Percentiles rank a stretch among this genome's conserved stretches.
Evolutionary conservation across 1,140 invertebrate species (phyloP).

Genomic region (Aphidius gifuensis): DNA sequence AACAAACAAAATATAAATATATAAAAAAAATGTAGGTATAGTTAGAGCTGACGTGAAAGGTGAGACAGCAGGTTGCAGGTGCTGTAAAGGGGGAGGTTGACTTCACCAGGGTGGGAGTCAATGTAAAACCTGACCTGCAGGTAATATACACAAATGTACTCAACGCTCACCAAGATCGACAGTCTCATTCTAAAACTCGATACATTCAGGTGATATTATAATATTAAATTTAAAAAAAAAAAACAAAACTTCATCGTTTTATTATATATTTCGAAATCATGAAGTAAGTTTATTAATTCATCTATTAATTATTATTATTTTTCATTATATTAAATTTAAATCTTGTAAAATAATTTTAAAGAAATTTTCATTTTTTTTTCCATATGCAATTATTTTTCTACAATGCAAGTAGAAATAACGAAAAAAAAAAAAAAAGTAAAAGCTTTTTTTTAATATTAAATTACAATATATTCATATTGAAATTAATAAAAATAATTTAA

Average conservation of each 20-base stretch:
- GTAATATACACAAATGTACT: slow-evolving; percentile 30
- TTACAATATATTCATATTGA: too few species aligned
- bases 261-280: neutral
- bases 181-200: slow-evolving; percentile 42
- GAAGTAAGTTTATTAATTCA: too few species aligned
- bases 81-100: slow-evolving; percentile 33
- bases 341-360: too few species aligned
- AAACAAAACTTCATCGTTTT: slow-evolving; percentile 5
- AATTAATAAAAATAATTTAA: too few species aligned
- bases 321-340: too few species aligned
- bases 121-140: slow-evolving; percentile 33
- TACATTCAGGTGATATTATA: slow-evolving; percentile 31
- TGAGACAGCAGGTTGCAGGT: slow-evolving; percentile 30
- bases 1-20: slow-evolving; percentile 14
- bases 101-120: slow-evolving; percentile 39
- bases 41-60: too few species aligned
- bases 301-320: too few species aligned
- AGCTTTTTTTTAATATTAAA: too few species aligned
- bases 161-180: slow-evolving; percentile 36
- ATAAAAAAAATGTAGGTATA: neutral
- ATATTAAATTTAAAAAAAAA: slow-evolving; percentile 12
- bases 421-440: too few species aligned
- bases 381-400: too few species aligned
- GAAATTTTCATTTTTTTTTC: too few species aligned
- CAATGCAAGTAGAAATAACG: too few species aligned